Conservation (phyloP, 2,888 invertebrate species). For the Resseliella maxima region DNA sequence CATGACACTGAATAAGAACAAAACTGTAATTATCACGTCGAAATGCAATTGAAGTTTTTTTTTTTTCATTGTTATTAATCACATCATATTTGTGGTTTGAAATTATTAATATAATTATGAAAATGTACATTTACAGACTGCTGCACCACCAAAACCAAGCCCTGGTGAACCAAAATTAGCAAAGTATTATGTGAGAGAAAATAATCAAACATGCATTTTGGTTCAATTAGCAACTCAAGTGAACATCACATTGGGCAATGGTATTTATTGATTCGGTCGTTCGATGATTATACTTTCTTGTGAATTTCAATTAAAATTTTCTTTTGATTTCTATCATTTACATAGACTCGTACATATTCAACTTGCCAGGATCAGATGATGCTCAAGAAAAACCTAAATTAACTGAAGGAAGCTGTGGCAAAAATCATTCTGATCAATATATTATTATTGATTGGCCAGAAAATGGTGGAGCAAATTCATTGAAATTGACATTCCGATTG, state of each 20-base stretch:
- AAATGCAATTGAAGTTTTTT: too few species aligned
- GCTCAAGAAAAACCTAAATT: constrained; percentile 44
- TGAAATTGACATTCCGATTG: constrained; percentile 60
- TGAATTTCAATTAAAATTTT: too few species aligned
- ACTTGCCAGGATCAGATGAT: constrained; percentile 64
- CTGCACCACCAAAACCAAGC: constrained; percentile 62
- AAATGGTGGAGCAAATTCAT: not conserved
- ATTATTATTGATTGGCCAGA: constrained; percentile 63
- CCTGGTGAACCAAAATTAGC: constrained; percentile 61
- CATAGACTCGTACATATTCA: constrained; percentile 49
- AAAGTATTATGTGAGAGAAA: constrained; percentile 63
- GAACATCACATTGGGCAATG: constrained; percentile 69
- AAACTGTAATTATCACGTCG: too few species aligned
- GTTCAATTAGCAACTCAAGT: constrained; percentile 76
- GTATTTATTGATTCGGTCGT: constrained; percentile 60
- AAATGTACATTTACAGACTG: too few species aligned
- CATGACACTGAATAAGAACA: too few species aligned
- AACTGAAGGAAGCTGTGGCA: constrained; percentile 65
- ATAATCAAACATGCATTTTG: constrained; percentile 75
- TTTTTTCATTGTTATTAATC: too few species aligned
- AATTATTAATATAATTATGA: too few species aligned
- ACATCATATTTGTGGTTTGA: too few species aligned
- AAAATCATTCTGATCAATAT: constrained; percentile 64
- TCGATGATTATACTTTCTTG: too few species aligned
- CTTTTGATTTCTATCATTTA: not conserved